These are phyloP conservation scores for Eupsittula cactorum DNA, from an alignment of 2,113 vertebrate genomes.

Conservation along the genomic window DNA sequence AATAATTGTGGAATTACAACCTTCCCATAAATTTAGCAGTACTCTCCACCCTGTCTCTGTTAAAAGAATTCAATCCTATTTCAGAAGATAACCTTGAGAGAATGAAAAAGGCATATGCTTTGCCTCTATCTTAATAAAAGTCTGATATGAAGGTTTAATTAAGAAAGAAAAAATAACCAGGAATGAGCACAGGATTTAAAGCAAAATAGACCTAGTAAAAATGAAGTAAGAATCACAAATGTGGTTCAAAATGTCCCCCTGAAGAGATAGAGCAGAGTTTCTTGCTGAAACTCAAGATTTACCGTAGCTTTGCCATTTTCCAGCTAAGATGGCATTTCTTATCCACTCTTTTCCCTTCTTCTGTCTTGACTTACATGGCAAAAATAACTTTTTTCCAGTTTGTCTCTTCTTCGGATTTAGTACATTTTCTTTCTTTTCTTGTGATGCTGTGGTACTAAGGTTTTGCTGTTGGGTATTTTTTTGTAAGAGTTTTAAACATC, in stretches of 20 bases:
- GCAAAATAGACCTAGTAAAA: not conserved
- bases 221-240: not conserved
- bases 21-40: not conserved
- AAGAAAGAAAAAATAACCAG: constrained; percentile 26
- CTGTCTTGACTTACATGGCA: not conserved
- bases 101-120: constrained; percentile 13
- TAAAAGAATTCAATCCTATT: constrained; percentile 19
- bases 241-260: not conserved
- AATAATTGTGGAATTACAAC: constrained; percentile 40
- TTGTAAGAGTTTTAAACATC: not conserved
- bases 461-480: not conserved
- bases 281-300: not conserved
- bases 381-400: not conserved
- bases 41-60: not conserved
- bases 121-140: constrained; percentile 39
- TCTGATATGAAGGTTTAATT: constrained; percentile 50
- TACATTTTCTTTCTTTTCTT: not conserved
- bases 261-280: not conserved
- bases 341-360: not conserved
- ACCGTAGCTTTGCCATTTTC: not conserved
- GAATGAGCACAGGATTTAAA: constrained; percentile 18
- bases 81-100: constrained; percentile 41
- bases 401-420: not conserved
- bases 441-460: not conserved
- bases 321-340: not conserved